Base-by-base conservation (phyloP, 2,113 vertebrate genomes). In the Corvus hawaiiensis region DNA sequence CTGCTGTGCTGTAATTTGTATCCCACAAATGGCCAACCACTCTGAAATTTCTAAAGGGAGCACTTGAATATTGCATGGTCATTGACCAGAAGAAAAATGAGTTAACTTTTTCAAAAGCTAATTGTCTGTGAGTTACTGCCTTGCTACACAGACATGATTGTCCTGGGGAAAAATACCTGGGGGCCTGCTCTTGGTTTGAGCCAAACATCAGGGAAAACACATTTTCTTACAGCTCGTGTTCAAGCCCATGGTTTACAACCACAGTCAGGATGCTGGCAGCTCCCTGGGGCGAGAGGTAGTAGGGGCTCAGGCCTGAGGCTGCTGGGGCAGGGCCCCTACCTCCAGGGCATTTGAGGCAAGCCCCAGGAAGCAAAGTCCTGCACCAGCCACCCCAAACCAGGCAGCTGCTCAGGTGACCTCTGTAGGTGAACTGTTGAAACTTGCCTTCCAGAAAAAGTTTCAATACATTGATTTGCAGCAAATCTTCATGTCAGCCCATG, bases 201-300 rank as follows among this genome's bases (percentile, higher is more conserved):
- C 8, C 52, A 51, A 66, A 32, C 0, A 17, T 61, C 5, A 18
- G 35, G 6, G 43, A 84, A 96, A 84, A 51, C 7, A n/a, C 1
- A 18, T 72, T 72, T 72, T 59, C 18, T 63, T 73, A 37, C 32
- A 48, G 41, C 22, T 52, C 20, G 15, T 6, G 7, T 43, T 55
- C 20, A 81, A 82, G 11, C 4, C 24, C 11, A 7, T n/a, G 14
- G 7, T 75, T 84, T 90, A 52, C 16, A 20, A 13, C 8, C 17
- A 16, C n/a, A 44, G 13, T 56, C 48, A 68, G 6, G 20, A 35
- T 63, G 8, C 15, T 77, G 74, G 15, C 10, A 67, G 23, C 27
- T 49, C 48, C n/a, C 23, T 81, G 48, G 43, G 15, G 2, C 13
- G 52, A 9, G 23, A 6, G 2, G 1, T 16, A 3, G 2, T 7